Conservation (phyloP, 2,113 vertebrate species). For the Phaetusa simplex region DNA sequence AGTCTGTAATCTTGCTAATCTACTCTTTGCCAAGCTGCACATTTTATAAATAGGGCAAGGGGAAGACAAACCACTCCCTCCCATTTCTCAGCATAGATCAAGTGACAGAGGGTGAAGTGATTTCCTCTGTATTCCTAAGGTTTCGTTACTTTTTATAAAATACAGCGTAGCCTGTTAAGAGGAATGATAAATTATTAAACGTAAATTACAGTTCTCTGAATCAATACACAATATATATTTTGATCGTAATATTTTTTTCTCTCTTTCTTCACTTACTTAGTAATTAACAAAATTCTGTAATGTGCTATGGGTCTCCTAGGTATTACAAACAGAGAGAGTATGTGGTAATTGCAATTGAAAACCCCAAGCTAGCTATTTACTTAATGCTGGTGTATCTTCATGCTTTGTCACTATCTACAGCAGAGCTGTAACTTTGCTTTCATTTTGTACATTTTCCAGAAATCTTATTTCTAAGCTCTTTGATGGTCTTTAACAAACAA, state of each 20-base stretch:
- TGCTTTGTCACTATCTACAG: slow-evolving; percentile 20
- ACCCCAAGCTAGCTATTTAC: slow-evolving; percentile 46
- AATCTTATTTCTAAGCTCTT: not conserved
- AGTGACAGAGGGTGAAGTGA: not conserved
- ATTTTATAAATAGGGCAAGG: not conserved
- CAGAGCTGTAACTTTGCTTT: slow-evolving; percentile 7
- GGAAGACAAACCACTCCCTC: not conserved
- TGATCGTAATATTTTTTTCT: not conserved
- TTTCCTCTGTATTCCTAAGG: not conserved
- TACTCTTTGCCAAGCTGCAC: not conserved
- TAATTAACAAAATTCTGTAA: slow-evolving; percentile 58
- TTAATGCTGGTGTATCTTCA: slow-evolving; percentile 38
- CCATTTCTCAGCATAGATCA: slow-evolving; percentile 5
- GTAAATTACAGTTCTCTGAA: slow-evolving; percentile 1
- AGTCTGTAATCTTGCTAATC: slow-evolving; percentile 26
- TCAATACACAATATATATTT: slow-evolving; percentile 12
- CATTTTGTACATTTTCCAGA: not conserved
- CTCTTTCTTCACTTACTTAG: not conserved
- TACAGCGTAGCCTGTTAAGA: not conserved
- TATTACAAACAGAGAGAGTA: not conserved
- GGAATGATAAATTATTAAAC: slow-evolving; percentile 34
- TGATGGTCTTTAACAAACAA: not conserved
- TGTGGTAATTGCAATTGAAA: slow-evolving; percentile 37
- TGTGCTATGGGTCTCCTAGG: slow-evolving; percentile 16
- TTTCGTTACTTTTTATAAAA: slow-evolving; percentile 10